A percentile compares a stretch with the other conserved stretches of the same genome.
phyloP scores from a whole-genome alignment of 2,888 invertebrate genomes.

The Archips crataeganus region DNA sequence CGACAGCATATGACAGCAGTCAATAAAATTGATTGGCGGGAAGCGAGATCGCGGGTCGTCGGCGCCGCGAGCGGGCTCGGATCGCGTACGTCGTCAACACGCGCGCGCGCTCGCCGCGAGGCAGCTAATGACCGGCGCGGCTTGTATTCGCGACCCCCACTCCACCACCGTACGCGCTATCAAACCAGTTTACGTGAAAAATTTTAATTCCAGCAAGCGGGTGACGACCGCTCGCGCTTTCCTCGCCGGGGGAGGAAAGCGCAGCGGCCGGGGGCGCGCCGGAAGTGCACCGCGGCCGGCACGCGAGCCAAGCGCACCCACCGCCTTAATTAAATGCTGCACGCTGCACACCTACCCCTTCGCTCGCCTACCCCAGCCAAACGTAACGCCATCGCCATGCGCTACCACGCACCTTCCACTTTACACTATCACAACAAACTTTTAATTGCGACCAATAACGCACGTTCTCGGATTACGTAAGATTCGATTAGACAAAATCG shows the following conservation, averaged over 20 bases:
- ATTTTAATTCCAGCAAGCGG: conserved; percentile 79
- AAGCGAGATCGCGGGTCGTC: conserved; percentile 48
- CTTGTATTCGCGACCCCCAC: conserved; percentile 84
- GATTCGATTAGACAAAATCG: conserved; percentile 6
- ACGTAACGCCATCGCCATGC: conserved; percentile 24
- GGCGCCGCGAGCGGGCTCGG: conserved; percentile 48
- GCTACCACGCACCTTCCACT: conserved; percentile 46
- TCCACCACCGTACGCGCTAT: conserved; percentile 79
- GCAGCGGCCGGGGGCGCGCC: conserved; percentile 77
- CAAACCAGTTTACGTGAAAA: conserved; percentile 86
- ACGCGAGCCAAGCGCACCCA: conserved; percentile 82
- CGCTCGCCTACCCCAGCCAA: conserved; percentile 50
- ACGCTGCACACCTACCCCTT: conserved; percentile 74
- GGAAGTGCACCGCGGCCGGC: conserved; percentile 81
- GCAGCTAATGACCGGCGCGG: conserved; percentile 81
- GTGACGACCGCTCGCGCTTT: conserved; percentile 83
- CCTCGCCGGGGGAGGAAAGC: conserved; percentile 79
- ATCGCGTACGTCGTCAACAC: conserved; percentile 60
- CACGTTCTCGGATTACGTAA: conserved; percentile 15
- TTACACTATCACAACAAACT: conserved; percentile 54
- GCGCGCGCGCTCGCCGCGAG: conserved; percentile 79
- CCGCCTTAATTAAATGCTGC: conserved; percentile 82
- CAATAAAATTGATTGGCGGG: conserved; percentile 56
- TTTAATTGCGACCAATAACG: conserved; percentile 39
- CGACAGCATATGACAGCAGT: conserved; percentile 59